phyloP scores from a whole-genome alignment of 2,113 vertebrate genomes.

The Garra rufa region DNA sequence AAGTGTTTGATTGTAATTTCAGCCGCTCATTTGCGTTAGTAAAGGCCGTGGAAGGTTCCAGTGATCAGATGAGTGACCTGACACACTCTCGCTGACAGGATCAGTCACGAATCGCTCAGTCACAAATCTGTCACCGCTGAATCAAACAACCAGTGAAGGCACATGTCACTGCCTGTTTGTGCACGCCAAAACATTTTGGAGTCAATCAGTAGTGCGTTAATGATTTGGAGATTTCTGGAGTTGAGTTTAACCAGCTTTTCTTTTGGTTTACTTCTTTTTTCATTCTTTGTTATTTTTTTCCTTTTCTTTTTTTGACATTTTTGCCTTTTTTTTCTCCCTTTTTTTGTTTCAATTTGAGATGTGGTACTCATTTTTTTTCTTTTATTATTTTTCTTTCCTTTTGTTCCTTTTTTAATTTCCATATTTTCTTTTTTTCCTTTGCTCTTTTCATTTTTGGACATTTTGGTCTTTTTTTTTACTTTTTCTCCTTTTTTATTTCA shows the following conservation, averaged over 20 bases:
- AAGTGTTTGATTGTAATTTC: conserved; percentile 20
- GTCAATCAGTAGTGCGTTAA: neutral
- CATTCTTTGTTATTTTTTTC: neutral
- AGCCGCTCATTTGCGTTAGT: neutral
- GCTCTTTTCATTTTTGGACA: too few species aligned
- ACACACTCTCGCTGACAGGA: conserved; percentile 10
- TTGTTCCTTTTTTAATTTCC: neutral
- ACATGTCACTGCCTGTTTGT: neutral
- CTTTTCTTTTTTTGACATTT: neutral
- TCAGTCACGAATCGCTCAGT: neutral
- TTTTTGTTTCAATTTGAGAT: too few species aligned
- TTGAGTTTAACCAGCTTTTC: neutral
- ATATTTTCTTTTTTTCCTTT: neutral
- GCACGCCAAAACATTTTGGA: neutral
- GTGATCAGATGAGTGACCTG: conserved; percentile 10
- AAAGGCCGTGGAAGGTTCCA: neutral
- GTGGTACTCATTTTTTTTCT: neutral
- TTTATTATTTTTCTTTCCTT: neutral
- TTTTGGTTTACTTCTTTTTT: neutral
- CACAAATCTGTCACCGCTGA: neutral
- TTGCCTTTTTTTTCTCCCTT: neutral
- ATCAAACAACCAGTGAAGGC: neutral
- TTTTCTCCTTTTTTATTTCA: too few species aligned
- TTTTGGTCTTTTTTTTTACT: too few species aligned
- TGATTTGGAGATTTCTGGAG: neutral